Evolutionary conservation across 2,113 vertebrate genomes (phyloP).

Genomic region (Oncorhynchus mykiss): DNA sequence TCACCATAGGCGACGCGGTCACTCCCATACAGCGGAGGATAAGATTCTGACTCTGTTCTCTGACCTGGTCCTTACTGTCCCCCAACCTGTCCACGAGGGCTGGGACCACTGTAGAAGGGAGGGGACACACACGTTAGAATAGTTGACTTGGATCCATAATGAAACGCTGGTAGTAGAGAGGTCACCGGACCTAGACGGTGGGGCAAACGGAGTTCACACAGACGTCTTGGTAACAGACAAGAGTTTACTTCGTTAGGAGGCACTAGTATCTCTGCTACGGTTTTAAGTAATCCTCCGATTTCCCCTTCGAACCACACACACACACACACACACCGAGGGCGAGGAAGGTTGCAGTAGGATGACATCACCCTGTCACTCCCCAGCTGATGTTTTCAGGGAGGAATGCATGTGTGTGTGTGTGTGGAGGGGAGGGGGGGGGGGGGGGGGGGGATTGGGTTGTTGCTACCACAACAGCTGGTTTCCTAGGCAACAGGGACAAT

Average conservation of each 20-base stretch:
- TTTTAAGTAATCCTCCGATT: too few relatives aligned
- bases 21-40: slow-evolving; percentile 88
- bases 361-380: slow-evolving; percentile 16
- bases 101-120: slow-evolving; percentile 76
- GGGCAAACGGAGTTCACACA: too few relatives aligned
- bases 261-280: too few relatives aligned
- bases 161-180: too few relatives aligned
- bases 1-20: slow-evolving; percentile 86
- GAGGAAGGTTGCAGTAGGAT: not conserved
- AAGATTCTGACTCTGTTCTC: slow-evolving; percentile 89
- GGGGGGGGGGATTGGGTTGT: not conserved
- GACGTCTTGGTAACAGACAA: too few relatives aligned
- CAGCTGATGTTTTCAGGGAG: slow-evolving; percentile 16
- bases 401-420: slow-evolving; percentile 9
- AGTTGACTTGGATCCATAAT: too few relatives aligned
- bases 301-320: not conserved
- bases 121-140: not conserved
- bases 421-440: not conserved
- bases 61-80: slow-evolving; percentile 94
- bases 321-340: not conserved
- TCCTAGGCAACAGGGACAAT: slow-evolving; percentile 59
- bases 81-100: slow-evolving; percentile 92
- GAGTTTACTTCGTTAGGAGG: too few relatives aligned
- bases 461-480: slow-evolving; percentile 63
- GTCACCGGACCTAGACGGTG: too few relatives aligned